Evolutionary conservation across 2,888 invertebrate genomes (phyloP).

Genomic region (Thera britannica): DNA sequence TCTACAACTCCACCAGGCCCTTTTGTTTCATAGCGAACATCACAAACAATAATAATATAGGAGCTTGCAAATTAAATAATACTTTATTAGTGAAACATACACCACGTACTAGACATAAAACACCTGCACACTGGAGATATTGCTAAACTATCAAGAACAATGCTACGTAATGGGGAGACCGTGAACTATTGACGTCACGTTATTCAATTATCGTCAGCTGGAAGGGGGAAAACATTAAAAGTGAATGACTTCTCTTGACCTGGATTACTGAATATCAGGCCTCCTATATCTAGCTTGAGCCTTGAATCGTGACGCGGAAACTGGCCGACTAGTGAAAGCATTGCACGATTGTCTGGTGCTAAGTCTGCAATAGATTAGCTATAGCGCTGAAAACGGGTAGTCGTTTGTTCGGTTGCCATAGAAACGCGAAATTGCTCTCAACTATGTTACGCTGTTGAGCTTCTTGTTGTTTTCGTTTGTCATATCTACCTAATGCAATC

Average conservation of each 20-base stretch:
- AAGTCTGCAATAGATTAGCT: conserved; percentile 34
- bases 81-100: conserved; percentile 9
- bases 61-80: background rate
- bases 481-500: background rate
- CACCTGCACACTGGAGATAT: conserved; percentile 43
- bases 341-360: conserved; percentile 73
- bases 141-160: conserved; percentile 57
- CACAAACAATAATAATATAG: background rate
- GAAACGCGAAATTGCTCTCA: conserved; percentile 6
- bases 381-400: conserved; percentile 14
- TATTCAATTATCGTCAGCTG: conserved; percentile 69
- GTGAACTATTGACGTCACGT: conserved; percentile 66
- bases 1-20: background rate
- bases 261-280: conserved; percentile 74
- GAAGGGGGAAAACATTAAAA: conserved; percentile 67
- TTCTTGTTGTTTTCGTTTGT: background rate
- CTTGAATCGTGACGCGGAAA: conserved; percentile 83
- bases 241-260: conserved; percentile 79
- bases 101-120: conserved; percentile 24
- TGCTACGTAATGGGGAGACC: conserved; percentile 57
- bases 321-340: conserved; percentile 77
- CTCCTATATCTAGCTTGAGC: conserved; percentile 68
- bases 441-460: background rate
- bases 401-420: conserved; percentile 9
- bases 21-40: background rate